phyloP scores from a whole-genome alignment of 2,888 invertebrate species.

The Orthosia gothica region DNA sequence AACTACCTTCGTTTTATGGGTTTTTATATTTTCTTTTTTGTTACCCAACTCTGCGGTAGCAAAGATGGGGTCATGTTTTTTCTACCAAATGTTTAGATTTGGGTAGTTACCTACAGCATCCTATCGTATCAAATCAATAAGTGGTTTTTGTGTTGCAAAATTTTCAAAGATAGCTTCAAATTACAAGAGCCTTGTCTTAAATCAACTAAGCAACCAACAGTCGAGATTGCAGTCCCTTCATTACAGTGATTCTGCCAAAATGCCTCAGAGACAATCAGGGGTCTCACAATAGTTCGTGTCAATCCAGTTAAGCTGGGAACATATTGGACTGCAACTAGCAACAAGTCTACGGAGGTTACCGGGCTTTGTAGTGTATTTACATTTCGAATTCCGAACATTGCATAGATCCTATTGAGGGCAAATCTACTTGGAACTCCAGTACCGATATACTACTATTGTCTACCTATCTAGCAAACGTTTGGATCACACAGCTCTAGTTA shows the following conservation, averaged over 20 bases:
- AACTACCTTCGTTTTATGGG: slow-evolving; percentile 9
- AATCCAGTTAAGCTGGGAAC: slow-evolving; percentile 9
- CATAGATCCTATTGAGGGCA: too few relatives aligned
- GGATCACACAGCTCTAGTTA: background rate
- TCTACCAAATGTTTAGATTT: background rate
- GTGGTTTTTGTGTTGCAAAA: too few relatives aligned
- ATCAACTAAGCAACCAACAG: background rate
- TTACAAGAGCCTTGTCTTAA: too few relatives aligned
- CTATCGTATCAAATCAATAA: too few relatives aligned
- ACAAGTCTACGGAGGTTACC: background rate
- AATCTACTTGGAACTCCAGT: too few relatives aligned
- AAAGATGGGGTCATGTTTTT: background rate
- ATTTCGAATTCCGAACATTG: too few relatives aligned
- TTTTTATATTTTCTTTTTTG: background rate
- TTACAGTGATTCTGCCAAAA: background rate
- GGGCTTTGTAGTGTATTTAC: too few relatives aligned
- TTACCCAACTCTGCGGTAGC: background rate
- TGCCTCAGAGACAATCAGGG: background rate
- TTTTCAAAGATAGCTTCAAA: too few relatives aligned
- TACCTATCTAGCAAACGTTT: background rate
- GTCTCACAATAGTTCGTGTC: background rate
- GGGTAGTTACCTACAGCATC: background rate
- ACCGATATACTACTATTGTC: too few relatives aligned
- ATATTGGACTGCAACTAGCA: slow-evolving; percentile 33
- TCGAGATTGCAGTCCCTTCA: background rate